Base-by-base conservation (phyloP, 2,888 invertebrate genomes). In the Pardosa pseudoannulata region DNA sequence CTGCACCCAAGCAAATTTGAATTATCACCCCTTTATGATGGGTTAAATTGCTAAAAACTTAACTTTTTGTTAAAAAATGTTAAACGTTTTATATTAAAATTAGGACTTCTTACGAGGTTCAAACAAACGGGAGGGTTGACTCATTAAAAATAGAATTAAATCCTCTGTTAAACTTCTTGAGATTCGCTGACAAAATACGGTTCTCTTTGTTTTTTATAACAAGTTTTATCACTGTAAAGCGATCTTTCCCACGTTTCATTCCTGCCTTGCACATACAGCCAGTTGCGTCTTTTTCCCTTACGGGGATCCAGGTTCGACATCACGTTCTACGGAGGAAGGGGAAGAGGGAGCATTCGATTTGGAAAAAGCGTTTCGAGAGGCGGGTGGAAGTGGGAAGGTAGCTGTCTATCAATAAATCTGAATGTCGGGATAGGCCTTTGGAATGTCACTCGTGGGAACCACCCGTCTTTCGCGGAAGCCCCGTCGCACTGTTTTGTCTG, bases 361-460 rank as follows among this genome's bases (percentile, higher is more conserved):
- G 39, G 56, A 78, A 68, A 78, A 72, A 76, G 76, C 76, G 70
- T 73, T 78, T 56, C 72, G 72, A 29, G 81, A 62, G 32, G 64
- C 13, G 39, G 16, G 6, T 31, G 29, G 56, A 56, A 23, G 56
- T 23, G 65, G 46, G 23, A 41, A 28, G 65, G 19, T 36, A 46
- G 56, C 73, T 78, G 41, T 64, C 85, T 86, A 86, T 86, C 85
- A 79, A 86, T 86, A 86, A 86, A 86, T 86, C 85, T 86, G 85
- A 86, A 86, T 79, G 85, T 79, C 79, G 85, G 65, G 79, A 86
- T 86, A 67, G 62, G 72, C 85, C 62, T 27, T 41, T 27, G 27
- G 62, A 86, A 86, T 86, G 85, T 74, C 85, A 74, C 85, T 86
- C 85, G 70, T 46, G 85, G 85, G 85, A 86, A 75, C 74, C 62